A percentile compares a stretch with the other conserved stretches of the same genome.
These are phyloP conservation scores for Lepus americanus DNA, from an alignment of 2,113 vertebrate genomes.

Conservation along the genomic window DNA sequence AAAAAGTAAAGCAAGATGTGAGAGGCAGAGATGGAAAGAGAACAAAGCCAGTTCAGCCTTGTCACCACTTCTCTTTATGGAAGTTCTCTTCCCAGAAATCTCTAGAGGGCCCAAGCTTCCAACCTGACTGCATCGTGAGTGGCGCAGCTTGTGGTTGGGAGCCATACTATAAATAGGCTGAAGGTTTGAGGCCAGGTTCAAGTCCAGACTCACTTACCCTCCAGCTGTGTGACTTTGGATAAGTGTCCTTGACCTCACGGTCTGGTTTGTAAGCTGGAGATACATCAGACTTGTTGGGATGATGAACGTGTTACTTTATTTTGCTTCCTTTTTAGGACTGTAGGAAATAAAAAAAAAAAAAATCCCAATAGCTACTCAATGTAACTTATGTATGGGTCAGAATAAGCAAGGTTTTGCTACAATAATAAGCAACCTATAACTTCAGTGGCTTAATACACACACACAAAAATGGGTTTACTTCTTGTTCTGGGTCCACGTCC, in stretches of 20 bases:
- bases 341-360: slow-evolving; percentile 18
- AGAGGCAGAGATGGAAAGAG: slow-evolving; percentile 79
- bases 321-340: slow-evolving; percentile 23
- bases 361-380: neutral
- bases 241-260: slow-evolving; percentile 34
- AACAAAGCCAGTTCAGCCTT: slow-evolving; percentile 79
- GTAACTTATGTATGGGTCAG: neutral
- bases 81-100: slow-evolving; percentile 50
- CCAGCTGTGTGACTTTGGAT: slow-evolving; percentile 48
- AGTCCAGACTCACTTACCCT: slow-evolving; percentile 10
- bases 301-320: slow-evolving; percentile 12
- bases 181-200: slow-evolving; percentile 61
- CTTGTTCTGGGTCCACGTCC: neutral
- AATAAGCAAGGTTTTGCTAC: slow-evolving; percentile 46
- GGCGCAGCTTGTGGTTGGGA: slow-evolving; percentile 26
- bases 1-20: slow-evolving; percentile 84
- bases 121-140: slow-evolving; percentile 66
- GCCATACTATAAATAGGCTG: slow-evolving; percentile 28
- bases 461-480: neutral
- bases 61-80: slow-evolving; percentile 68
- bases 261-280: slow-evolving; percentile 29
- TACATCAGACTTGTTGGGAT: slow-evolving; percentile 16
- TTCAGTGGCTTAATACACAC: slow-evolving; percentile 7
- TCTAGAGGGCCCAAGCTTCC: slow-evolving; percentile 67
- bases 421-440: slow-evolving; percentile 16